phyloP scores from a whole-genome alignment of 2,888 invertebrate genomes.

The Cenopis cana region DNA sequence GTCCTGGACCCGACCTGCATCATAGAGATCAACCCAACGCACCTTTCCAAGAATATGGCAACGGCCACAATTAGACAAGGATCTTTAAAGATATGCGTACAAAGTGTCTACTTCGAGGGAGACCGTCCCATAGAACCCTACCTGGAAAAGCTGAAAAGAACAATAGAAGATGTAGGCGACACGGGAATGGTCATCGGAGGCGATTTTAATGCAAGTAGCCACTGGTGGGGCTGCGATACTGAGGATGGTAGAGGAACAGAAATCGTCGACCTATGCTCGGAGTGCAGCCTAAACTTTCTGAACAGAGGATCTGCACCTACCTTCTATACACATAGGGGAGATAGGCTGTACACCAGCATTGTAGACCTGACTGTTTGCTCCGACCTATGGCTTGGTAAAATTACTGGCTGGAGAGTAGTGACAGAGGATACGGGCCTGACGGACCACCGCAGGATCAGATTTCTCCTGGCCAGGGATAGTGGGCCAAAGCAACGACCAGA shows the following conservation, averaged over 20 bases:
- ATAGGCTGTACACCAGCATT: neutral
- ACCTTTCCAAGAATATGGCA: neutral
- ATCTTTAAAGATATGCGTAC: neutral
- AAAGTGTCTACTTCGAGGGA: neutral
- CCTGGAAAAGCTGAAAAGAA: neutral
- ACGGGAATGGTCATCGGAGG: neutral
- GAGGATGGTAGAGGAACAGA: neutral
- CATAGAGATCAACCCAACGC: neutral
- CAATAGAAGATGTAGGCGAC: no score
- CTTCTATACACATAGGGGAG: constrained; percentile 8
- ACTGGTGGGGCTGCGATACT: neutral
- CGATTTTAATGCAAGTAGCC: neutral
- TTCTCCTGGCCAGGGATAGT: neutral
- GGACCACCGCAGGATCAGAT: neutral
- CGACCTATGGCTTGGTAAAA: neutral
- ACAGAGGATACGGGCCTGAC: neutral
- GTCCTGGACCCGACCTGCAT: constrained; percentile 2
- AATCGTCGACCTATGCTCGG: neutral
- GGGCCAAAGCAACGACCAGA: neutral
- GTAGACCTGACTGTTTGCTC: neutral
- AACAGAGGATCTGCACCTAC: neutral
- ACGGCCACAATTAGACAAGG: neutral
- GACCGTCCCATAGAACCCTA: neutral
- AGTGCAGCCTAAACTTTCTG: neutral
- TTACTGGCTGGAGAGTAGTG: neutral